Conservation (phyloP, 2,888 invertebrate species). For the Polydesmus complanatus region DNA sequence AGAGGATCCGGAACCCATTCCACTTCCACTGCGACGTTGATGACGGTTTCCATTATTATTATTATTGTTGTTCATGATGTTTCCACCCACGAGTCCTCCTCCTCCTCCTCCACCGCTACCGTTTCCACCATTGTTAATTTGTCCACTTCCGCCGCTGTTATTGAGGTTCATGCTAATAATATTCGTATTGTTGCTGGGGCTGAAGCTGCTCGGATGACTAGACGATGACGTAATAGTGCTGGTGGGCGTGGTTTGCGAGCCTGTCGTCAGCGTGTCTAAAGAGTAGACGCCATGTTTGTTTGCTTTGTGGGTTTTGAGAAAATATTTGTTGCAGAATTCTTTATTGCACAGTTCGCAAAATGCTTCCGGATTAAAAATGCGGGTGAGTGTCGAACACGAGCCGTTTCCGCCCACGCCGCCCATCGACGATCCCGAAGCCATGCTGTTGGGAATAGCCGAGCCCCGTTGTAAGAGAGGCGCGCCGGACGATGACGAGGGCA, state of each 20-base stretch:
- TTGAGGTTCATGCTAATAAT: too few relatives aligned
- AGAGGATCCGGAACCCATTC: not conserved
- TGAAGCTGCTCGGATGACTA: not conserved
- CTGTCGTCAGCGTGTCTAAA: constrained; percentile 13
- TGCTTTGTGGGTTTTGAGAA: constrained; percentile 60
- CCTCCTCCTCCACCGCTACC: not conserved
- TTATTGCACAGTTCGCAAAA: constrained; percentile 96
- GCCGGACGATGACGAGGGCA: constrained; percentile 8
- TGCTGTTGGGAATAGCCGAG: not conserved
- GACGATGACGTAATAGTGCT: not conserved
- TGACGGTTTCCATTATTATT: not conserved
- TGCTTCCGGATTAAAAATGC: constrained; percentile 54
- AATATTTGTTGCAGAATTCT: constrained; percentile 97
- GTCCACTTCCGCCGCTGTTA: too few relatives aligned
- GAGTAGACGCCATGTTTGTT: constrained; percentile 20
- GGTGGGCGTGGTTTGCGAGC: not conserved
- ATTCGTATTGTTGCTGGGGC: too few relatives aligned
- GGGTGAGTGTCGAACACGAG: constrained; percentile 18
- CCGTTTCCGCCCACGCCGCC: constrained; percentile 4
- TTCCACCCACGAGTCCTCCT: too few relatives aligned
- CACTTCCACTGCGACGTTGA: not conserved
- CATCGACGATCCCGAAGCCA: not conserved
- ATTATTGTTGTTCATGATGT: too few relatives aligned
- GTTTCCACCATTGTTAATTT: too few relatives aligned
- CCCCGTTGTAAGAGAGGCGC: not conserved